Evolutionary conservation across 2,888 invertebrate genomes (phyloP), one percentile per base, ranked within the genome.

Genomic region (Idaea aversata): DNA sequence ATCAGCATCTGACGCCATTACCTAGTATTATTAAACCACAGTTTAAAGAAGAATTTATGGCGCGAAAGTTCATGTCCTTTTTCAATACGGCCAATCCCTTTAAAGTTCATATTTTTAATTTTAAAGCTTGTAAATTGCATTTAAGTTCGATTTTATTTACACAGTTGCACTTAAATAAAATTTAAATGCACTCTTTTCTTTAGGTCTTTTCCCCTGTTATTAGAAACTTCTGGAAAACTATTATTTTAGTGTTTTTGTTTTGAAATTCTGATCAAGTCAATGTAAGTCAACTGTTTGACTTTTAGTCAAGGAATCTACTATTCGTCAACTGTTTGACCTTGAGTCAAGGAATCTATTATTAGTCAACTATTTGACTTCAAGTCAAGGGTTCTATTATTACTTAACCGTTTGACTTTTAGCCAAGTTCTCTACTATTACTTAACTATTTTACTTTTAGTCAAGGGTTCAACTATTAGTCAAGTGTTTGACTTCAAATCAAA

Each of bases 101-200:
- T 4, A 47, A 47, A 47, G 4, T 47, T 47, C 13, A 47, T 47
- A 13, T 6, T 47, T 47, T 47, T 7, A 13, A 47, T 47, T 47
- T 47, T 13, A 47, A 47, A 13, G 6, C 47, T 47, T 47, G 0
- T 7, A 47, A 7, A 13, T 47, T 47, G 47, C 10, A 10, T 47
- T 47, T 25, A 25, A 36, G 36, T 36, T 66, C 65, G 67, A 67
- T 63, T 6, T 61, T 66, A 64, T 64, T 25, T 25, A 66, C 58
- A 63, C 61, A 58, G 34, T 35, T 15, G 34, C 35, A 62, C 62
- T 34, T 57, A 38, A 47, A 59, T 34, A 34, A 61, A 61, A 59
- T 63, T 61, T 36, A 60, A 34, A 64, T 63, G 63, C 63, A 63
- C 63, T 58, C 25, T 61, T 34, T 61, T 47, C 57, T 64, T 58